phyloP scores from a whole-genome alignment of 2,113 vertebrate genomes.

The Atractosteus spatula region DNA sequence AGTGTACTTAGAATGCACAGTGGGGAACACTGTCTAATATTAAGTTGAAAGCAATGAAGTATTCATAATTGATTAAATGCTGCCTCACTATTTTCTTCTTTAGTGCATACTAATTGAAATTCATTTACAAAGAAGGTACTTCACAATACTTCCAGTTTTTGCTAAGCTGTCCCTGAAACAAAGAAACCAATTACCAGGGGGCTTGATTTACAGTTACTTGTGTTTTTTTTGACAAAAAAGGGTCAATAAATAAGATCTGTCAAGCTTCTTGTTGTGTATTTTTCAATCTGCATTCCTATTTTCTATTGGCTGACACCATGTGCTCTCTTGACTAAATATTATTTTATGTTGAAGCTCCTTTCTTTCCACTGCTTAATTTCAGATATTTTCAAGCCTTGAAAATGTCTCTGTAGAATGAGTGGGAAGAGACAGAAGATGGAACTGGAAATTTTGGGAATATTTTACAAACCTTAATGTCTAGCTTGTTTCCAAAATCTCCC shows the following conservation, averaged over 20 bases:
- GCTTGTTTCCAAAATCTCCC: too few species aligned
- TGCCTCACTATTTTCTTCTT: conserved; percentile 33
- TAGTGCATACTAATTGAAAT: conserved; percentile 38
- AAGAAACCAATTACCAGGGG: conserved; percentile 25
- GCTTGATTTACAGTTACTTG: conserved; percentile 18
- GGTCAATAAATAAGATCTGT: conserved; percentile 8
- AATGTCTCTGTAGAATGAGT: too few species aligned
- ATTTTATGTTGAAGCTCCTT: not conserved
- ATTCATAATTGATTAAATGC: conserved; percentile 47
- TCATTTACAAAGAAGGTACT: conserved; percentile 37
- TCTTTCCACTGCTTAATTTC: conserved; percentile 1
- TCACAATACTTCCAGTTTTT: conserved; percentile 20
- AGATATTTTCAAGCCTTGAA: conserved; percentile 1
- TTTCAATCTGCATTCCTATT: conserved; percentile 1
- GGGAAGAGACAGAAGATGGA: too few species aligned
- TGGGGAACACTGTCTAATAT: conserved; percentile 29
- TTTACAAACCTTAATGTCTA: too few species aligned
- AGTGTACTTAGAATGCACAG: conserved; percentile 13
- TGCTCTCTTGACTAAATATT: not conserved
- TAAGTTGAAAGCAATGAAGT: conserved; percentile 35
- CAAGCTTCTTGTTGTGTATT: not conserved
- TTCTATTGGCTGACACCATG: not conserved
- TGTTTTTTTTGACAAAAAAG: conserved; percentile 2
- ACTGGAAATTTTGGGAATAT: too few species aligned
- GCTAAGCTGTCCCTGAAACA: conserved; percentile 12